A percentile compares a stretch with the other conserved stretches of the same genome.
These are phyloP conservation scores for Micromys minutus DNA, from an alignment of 2,113 vertebrate genomes.

Conservation along the genomic window DNA sequence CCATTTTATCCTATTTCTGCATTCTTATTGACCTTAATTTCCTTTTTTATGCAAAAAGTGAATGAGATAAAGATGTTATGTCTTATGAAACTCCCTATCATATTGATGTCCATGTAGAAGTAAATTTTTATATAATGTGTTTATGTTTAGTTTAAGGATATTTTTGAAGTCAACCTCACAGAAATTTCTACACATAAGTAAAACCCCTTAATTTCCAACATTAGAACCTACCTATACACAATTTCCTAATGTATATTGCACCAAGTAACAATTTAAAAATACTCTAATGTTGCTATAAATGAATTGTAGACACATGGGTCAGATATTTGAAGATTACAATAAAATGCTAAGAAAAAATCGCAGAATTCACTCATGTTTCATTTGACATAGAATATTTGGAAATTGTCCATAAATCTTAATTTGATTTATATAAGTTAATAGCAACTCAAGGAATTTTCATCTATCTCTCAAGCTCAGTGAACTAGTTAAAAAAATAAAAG, in stretches of 20 bases:
- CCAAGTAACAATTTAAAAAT: slow-evolving; percentile 17
- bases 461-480: slow-evolving; percentile 33
- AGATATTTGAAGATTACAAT: neutral
- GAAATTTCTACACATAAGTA: neutral
- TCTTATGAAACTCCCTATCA: neutral
- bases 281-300: neutral
- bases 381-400: slow-evolving; percentile 54
- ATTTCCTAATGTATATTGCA: slow-evolving; percentile 30
- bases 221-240: neutral
- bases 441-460: slow-evolving; percentile 20
- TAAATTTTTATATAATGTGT: neutral
- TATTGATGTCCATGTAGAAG: neutral
- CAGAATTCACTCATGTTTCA: neutral
- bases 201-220: neutral
- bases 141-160: neutral
- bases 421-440: slow-evolving; percentile 72
- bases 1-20: neutral
- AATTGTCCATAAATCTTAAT: slow-evolving; percentile 56
- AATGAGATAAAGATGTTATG: neutral
- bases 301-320: neutral
- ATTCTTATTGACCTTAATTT: neutral
- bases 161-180: slow-evolving; percentile 15
- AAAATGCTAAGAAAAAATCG: neutral
- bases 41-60: neutral
- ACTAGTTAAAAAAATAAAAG: slow-evolving; percentile 4